These are phyloP conservation scores for Hydrocynus forskahlii DNA, from an alignment of 2,797 vertebrate genomes.

Conservation along the genomic window DNA sequence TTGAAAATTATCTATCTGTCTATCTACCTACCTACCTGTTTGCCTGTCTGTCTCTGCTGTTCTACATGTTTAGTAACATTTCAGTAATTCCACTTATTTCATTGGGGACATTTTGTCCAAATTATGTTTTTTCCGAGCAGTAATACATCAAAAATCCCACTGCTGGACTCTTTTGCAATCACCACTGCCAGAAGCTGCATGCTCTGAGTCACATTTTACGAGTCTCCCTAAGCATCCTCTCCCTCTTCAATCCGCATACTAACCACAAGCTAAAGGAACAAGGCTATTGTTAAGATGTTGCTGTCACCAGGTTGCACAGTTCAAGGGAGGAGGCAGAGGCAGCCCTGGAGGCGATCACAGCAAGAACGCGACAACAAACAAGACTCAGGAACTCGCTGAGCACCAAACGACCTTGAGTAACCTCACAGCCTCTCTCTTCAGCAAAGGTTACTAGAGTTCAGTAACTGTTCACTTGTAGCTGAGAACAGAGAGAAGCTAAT, in stretches of 20 bases:
- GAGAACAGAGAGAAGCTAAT: constrained; percentile 58
- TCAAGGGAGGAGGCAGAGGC: constrained; percentile 15
- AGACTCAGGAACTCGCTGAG: constrained; percentile 51
- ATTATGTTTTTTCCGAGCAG: not conserved
- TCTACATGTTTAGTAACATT: not conserved
- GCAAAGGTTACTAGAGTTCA: constrained; percentile 66
- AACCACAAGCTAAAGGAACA: not conserved
- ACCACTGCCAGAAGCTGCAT: not conserved
- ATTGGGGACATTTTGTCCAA: not conserved
- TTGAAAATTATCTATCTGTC: not conserved
- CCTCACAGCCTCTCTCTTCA: constrained; percentile 44
- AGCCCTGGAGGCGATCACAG: constrained; percentile 15
- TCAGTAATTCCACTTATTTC: not conserved
- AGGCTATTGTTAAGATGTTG: constrained; percentile 19
- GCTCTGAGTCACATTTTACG: constrained; percentile 25
- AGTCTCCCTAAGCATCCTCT: not conserved
- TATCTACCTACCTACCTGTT: no score
- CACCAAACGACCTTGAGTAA: constrained; percentile 51
- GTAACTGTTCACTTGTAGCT: constrained; percentile 11
- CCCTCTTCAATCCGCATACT: not conserved
- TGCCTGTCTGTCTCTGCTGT: no score
- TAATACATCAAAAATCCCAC: not conserved
- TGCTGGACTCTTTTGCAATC: not conserved
- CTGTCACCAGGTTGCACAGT: not conserved
- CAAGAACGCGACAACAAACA: constrained; percentile 10